Evolutionary conservation across 1,140 invertebrate species (phyloP), one percentile per base, ranked within the genome.

Genomic region (Vanessa atalanta): DNA sequence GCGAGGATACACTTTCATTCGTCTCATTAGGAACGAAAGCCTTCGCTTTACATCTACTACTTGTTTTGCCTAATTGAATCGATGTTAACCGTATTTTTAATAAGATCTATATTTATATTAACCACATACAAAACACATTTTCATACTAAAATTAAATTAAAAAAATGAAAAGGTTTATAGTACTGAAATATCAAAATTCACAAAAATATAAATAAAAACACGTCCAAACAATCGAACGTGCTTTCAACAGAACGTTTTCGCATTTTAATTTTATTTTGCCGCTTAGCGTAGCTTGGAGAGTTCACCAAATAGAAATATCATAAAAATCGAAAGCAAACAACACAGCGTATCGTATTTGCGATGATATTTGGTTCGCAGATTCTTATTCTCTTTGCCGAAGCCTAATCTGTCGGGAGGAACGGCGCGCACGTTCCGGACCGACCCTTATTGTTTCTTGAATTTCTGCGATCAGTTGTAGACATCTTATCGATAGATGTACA

Each of bases 271-370:
- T 79, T 79, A 77, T 84, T 80, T 82, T 75, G 47, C 55, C 70
- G 26, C 26, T 31, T 31, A 31, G 26, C 26, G 50, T 57, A 63
- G 74, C 70, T 65, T 47, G 23, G 57, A 61, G 73, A 79, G 77
- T 80, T 77, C 80, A 75, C 76, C 77, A 80, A 83, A 85, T 85
- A 85, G 73, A 82, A 86, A 88, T 87, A 84, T 82, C 78, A 90
- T 89, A 90, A 91, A 91, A 91, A 90, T 89, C 86, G 79, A 84
- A 81, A 75, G 81, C 83, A 91, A 91, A 91, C 84, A 91, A 82
- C 67, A 78, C 78, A 76, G 81, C 81, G 79, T 74, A 81, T 37
- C 57, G 57, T 91, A 89, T 90, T 91, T 90, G 88, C 85, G 43
- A 72, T 81, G 88, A 85, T 89, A 89, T 89, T 91, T 81, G 82